Percentiles rank a stretch among this genome's conserved stretches.
Evolutionary conservation across 2,113 vertebrate species (phyloP).

Genomic region (Nanorana parkeri): DNA sequence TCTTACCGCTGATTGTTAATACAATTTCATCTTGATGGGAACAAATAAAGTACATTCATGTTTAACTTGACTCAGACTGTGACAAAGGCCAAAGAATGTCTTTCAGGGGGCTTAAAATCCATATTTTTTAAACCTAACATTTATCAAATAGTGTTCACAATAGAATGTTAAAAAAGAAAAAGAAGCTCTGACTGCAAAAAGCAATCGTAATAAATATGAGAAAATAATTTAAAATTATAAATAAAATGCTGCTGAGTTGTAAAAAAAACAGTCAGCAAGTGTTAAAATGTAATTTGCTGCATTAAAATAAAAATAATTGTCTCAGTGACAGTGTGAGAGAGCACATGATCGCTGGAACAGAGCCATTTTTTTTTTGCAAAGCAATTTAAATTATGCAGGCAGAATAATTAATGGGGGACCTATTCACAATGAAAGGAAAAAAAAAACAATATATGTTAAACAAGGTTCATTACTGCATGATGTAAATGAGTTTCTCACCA

Average conservation of each 20-base stretch:
- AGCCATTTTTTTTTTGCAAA: constrained; percentile 70
- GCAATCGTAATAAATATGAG: no score
- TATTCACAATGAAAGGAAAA: constrained; percentile 70
- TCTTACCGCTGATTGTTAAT: constrained; percentile 78
- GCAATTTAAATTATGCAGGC: constrained; percentile 77
- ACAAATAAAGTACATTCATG: constrained; percentile 1
- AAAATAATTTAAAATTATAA: no score
- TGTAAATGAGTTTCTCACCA: constrained; percentile 90
- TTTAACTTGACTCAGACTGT: not conserved
- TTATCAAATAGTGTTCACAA: no score
- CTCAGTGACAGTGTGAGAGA: constrained; percentile 65
- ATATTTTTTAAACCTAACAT: no score
- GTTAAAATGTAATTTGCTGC: constrained; percentile 59
- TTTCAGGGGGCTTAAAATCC: no score
- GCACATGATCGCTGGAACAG: constrained; percentile 48
- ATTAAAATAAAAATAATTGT: constrained; percentile 66
- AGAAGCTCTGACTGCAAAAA: no score
- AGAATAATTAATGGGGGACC: constrained; percentile 81
- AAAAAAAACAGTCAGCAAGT: constrained; percentile 52
- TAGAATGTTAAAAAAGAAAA: no score
- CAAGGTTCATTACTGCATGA: constrained; percentile 89
- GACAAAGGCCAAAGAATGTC: not conserved
- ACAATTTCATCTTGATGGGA: constrained; percentile 71
- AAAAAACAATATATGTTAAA: constrained; percentile 80
- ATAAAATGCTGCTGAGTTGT: constrained; percentile 14